Evolutionary conservation across 2,113 vertebrate species (phyloP), one percentile per base, ranked within the genome.

Genomic region (Coryphaenoides rupestris): DNA sequence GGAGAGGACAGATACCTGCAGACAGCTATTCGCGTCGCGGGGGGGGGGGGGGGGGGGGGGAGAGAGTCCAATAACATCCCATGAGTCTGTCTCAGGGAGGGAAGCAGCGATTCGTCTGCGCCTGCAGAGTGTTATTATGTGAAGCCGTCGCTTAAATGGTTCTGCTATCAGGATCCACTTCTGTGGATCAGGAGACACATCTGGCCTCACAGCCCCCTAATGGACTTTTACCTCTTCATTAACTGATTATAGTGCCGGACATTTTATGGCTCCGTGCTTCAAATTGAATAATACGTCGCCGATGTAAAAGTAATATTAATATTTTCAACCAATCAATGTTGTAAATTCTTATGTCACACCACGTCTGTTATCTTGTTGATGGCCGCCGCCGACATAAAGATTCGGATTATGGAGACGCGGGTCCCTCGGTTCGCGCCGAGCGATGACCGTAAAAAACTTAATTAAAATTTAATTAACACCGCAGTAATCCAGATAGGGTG

Each of bases 331-430:
- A 94, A 95, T 95, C 93, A 91, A 93, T 94, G 92, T 92, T 91
- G 94, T 91, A 92, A 92, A 94, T 93, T 86, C 89, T 92, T 93
- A 93, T 92, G 91, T 93, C 90, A 94, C 90, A 90, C n/a, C n/a
- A n/a, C n/a, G n/a, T n/a, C n/a, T n/a, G 86, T 94, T 95, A 94
- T 90, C 91, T 92, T 93, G 89, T 93, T 93, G 92, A 93, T 94
- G 91, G 90, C 88, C 85, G 87, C 87, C 76, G 82, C 82, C 64
- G 88, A 89, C 89, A 91, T 92, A 91, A 90, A 93, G 87, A 84
- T 19, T 56, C 85, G 91, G 94, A 93, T 91, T 93, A 92, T 89
- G 87, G 75, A 66, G 83, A 90, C 85, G 4, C 66, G 61, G 69
- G 47, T n/a, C 69, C 80, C 82, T 16, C 47, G 94, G 91, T 88